Percentiles rank a stretch among this genome's conserved stretches.
phyloP scores from a whole-genome alignment of 2,113 vertebrate genomes.

The Nesoenas mayeri region DNA sequence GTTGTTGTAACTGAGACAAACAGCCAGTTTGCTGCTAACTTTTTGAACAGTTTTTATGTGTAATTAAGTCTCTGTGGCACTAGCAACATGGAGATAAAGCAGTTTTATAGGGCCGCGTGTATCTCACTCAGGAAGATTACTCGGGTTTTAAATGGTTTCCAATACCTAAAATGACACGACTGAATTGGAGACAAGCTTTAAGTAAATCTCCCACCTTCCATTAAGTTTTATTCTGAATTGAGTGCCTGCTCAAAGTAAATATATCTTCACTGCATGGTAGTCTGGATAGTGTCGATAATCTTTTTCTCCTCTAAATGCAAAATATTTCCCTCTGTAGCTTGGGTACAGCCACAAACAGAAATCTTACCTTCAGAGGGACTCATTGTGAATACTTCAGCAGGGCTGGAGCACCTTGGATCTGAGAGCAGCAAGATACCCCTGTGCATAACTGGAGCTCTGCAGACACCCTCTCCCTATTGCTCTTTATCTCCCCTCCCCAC shows the following conservation, averaged over 20 bases:
- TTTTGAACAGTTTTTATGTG: background rate
- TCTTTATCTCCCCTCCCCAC: background rate
- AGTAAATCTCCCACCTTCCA: background rate
- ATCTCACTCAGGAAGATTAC: background rate
- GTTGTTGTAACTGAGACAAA: background rate
- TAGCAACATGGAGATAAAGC: background rate
- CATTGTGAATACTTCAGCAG: fast-evolving
- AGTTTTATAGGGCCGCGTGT: background rate
- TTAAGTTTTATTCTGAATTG: background rate
- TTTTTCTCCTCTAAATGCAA: background rate
- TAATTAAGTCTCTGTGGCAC: background rate
- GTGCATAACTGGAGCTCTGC: background rate
- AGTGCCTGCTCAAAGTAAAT: background rate
- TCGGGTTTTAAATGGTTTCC: background rate
- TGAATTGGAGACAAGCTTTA: background rate
- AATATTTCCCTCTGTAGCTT: background rate
- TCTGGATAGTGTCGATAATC: background rate
- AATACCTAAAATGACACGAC: background rate
- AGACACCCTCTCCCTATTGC: background rate
- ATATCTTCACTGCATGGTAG: background rate
- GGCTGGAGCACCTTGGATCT: background rate
- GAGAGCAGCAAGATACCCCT: background rate
- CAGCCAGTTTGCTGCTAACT: background rate
- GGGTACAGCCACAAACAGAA: background rate
- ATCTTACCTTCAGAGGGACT: background rate